Evolutionary conservation across 2,113 vertebrate species (phyloP).

Genomic region (Ptilonorhynchus violaceus): DNA sequence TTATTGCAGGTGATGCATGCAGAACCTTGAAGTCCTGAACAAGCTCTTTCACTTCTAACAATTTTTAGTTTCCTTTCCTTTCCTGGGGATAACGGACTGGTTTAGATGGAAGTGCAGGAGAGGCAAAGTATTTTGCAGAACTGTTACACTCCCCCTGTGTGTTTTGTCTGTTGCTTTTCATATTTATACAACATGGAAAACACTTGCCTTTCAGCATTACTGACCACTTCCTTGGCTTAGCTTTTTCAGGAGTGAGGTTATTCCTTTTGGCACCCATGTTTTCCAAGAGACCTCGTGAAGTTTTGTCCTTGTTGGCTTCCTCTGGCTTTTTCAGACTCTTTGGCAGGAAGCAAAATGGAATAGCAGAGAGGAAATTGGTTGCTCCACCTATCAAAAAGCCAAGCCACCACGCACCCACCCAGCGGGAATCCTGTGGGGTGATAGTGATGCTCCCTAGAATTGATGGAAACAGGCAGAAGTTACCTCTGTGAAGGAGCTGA

Average conservation of each 20-base stretch:
- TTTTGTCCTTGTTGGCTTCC: background rate
- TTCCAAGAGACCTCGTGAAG: background rate
- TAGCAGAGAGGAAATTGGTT: slow-evolving; percentile 70
- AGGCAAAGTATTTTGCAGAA: background rate
- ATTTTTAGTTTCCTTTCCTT: background rate
- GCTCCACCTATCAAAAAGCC: slow-evolving; percentile 79
- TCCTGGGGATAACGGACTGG: background rate
- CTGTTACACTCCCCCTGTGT: background rate
- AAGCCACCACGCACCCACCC: slow-evolving; percentile 98
- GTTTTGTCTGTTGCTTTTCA: background rate
- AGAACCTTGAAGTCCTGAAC: background rate
- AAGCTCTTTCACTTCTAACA: background rate
- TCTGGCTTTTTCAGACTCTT: slow-evolving; percentile 68
- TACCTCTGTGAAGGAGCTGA: background rate
- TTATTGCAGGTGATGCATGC: background rate
- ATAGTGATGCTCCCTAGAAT: slow-evolving; percentile 82
- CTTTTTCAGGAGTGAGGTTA: background rate
- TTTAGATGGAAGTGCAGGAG: background rate
- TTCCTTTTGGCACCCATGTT: background rate
- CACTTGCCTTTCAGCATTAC: slow-evolving; percentile 56
- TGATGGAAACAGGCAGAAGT: background rate
- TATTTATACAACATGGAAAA: background rate
- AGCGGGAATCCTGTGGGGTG: slow-evolving; percentile 85
- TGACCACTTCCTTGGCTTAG: background rate
- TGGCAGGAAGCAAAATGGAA: slow-evolving; percentile 92